Percentiles rank a stretch among this genome's conserved stretches.
Conservation (phyloP, 2,113 vertebrate species). For the Chaenogobius annularis region DNA sequence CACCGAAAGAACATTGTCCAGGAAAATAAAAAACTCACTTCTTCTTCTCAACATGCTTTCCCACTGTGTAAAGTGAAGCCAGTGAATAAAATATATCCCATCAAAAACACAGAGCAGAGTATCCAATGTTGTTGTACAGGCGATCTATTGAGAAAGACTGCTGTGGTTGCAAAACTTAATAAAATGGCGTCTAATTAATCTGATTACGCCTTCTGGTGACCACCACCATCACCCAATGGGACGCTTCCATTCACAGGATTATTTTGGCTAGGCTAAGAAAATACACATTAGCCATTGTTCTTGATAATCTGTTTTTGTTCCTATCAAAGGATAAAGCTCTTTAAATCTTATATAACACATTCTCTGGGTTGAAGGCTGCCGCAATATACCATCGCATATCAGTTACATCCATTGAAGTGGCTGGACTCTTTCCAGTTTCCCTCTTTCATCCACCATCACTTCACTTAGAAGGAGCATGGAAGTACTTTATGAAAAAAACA, state of each 20-base stretch:
- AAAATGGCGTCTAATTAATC: conserved; percentile 69
- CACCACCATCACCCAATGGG: conserved; percentile 51
- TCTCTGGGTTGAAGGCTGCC: conserved; percentile 22
- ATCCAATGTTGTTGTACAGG: not conserved
- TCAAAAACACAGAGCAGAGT: conserved; percentile 8
- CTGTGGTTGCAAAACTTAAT: conserved; percentile 37
- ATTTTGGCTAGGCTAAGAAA: conserved; percentile 35
- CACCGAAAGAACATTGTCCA: conserved; percentile 44
- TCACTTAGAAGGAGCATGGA: conserved; percentile 1
- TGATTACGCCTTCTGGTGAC: conserved; percentile 61
- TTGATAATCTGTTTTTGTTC: conserved; percentile 61
- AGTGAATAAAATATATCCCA: not conserved
- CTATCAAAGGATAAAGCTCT: conserved; percentile 42
- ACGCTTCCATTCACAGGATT: conserved; percentile 36
- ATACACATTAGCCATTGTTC: conserved; percentile 70
- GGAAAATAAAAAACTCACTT: conserved; percentile 68
- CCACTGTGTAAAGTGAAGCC: not conserved
- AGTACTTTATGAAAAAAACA: conserved; percentile 9
- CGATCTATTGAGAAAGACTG: not conserved
- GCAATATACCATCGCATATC: conserved; percentile 1
- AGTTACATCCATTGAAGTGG: not conserved
- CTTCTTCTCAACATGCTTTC: conserved; percentile 62
- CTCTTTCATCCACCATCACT: conserved; percentile 6
- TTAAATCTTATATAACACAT: conserved; percentile 61
- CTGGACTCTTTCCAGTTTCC: conserved; percentile 19